Conservation (phyloP, 2,113 vertebrate genomes). For the Nipponia nippon region DNA sequence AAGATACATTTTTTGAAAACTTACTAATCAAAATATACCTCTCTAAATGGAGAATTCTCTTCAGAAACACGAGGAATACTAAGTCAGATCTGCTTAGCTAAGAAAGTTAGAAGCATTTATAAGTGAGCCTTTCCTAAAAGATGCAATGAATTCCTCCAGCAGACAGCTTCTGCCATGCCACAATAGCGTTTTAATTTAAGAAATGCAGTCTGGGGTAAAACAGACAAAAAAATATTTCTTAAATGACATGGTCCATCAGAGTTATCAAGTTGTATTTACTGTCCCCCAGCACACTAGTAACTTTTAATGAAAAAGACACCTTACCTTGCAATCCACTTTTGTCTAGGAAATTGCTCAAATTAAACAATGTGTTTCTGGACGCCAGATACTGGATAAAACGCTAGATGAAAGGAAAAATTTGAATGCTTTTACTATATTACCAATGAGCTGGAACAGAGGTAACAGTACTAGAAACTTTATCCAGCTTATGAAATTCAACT, state of each 20-base stretch:
- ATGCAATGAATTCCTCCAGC: not conserved
- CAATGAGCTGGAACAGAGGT: not conserved
- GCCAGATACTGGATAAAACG: conserved; percentile 97
- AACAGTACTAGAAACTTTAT: not conserved
- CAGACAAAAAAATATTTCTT: not conserved
- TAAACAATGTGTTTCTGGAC: conserved; percentile 97
- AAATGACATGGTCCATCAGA: not conserved
- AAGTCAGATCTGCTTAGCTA: not conserved
- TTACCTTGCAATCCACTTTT: conserved; percentile 98
- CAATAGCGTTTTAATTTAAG: not conserved
- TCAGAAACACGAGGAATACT: not conserved
- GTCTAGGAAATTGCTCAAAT: conserved; percentile 98
- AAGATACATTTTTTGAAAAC: not conserved
- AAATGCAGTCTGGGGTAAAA: not conserved
- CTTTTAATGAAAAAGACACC: not conserved
- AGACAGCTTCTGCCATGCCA: not conserved
- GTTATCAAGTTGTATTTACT: not conserved
- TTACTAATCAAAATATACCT: not conserved
- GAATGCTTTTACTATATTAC: not conserved
- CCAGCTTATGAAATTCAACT: not conserved
- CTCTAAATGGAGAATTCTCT: not conserved
- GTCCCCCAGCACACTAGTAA: not conserved
- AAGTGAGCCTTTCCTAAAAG: not conserved
- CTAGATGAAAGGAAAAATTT: conserved; percentile 68
- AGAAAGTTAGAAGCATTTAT: not conserved